Evolutionary conservation across 2,888 invertebrate genomes (phyloP).

Genomic region (Cheilosia scutellata): DNA sequence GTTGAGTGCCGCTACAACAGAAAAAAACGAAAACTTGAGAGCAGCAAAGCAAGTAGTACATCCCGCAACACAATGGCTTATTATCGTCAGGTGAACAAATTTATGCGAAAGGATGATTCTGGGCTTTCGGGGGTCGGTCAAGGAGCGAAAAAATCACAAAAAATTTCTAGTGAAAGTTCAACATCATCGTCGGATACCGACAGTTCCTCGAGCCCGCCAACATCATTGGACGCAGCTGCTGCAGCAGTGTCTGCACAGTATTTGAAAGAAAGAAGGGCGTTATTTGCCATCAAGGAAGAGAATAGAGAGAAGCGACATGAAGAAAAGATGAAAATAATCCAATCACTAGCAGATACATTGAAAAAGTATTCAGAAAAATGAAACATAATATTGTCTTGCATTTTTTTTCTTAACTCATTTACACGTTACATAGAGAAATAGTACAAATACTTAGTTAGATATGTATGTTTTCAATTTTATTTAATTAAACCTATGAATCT

Average conservation of each 20-base stretch:
- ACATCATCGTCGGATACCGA: neutral
- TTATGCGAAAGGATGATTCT: neutral
- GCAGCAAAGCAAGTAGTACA: conserved; percentile 2
- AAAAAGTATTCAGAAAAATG: neutral
- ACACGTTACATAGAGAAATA: neutral
- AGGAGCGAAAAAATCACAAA: neutral
- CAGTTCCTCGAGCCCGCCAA: neutral
- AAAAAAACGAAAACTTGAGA: neutral
- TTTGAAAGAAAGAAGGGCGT: neutral
- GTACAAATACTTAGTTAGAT: conserved; percentile 5
- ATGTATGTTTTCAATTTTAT: conserved; percentile 5
- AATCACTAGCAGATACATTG: neutral
- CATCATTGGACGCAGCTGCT: neutral
- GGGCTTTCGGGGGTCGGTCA: too few species aligned
- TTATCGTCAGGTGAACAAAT: neutral
- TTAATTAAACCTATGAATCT: neutral
- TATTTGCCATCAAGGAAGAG: neutral
- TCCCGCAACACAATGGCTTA: conserved; percentile 7
- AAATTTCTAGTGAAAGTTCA: neutral
- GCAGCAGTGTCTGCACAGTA: neutral
- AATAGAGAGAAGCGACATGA: neutral
- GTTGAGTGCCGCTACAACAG: neutral
- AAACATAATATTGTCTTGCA: neutral
- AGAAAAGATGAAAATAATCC: conserved; percentile 4
- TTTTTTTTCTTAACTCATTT: neutral